Evolutionary conservation across 37 sponge, comb jelly and placozoan genomes (phyloP).

Genomic region (Halichondria panicea): DNA sequence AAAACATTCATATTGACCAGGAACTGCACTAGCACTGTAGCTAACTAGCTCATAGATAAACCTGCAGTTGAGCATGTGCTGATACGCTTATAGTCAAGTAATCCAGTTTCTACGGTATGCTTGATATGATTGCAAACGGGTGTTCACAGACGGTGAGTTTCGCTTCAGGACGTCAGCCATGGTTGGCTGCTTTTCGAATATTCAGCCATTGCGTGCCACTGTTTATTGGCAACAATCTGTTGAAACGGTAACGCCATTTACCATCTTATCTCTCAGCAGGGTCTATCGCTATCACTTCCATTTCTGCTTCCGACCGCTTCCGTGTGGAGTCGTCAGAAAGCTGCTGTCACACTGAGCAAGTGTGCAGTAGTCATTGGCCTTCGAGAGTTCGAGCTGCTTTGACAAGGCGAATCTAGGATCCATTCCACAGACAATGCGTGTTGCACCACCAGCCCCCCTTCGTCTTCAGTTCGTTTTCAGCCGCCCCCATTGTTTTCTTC

Average conservation of each 20-base stretch:
- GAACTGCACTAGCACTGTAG: too few species aligned
- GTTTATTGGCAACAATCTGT: not conserved
- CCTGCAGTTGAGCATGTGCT: too few species aligned
- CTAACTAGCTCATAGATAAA: too few species aligned
- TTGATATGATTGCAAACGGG: slow-evolving; percentile 33
- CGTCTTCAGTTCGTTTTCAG: slow-evolving; percentile 44
- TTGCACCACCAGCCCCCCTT: slow-evolving; percentile 27
- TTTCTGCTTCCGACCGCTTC: slow-evolving; percentile 5
- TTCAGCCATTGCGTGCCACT: slow-evolving; percentile 47
- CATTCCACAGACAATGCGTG: slow-evolving; percentile 31
- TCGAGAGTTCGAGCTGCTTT: slow-evolving; percentile 24
- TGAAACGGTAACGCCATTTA: slow-evolving; percentile 33
- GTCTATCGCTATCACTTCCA: slow-evolving; percentile 35
- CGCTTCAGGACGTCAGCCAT: slow-evolving; percentile 11
- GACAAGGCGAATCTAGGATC: slow-evolving; percentile 49
- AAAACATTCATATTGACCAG: too few species aligned
- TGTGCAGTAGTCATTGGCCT: slow-evolving; percentile 14
- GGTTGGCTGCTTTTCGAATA: slow-evolving; percentile 43
- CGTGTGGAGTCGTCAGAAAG: slow-evolving; percentile 22
- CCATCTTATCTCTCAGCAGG: slow-evolving; percentile 25
- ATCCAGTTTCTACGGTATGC: too few species aligned
- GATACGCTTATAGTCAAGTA: too few species aligned
- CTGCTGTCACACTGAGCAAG: slow-evolving; percentile 48
- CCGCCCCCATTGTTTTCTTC: slow-evolving; percentile 41
- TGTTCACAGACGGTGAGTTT: slow-evolving; percentile 20